Conservation (phyloP, 2,888 invertebrate species). For the Polyommatus icarus region DNA sequence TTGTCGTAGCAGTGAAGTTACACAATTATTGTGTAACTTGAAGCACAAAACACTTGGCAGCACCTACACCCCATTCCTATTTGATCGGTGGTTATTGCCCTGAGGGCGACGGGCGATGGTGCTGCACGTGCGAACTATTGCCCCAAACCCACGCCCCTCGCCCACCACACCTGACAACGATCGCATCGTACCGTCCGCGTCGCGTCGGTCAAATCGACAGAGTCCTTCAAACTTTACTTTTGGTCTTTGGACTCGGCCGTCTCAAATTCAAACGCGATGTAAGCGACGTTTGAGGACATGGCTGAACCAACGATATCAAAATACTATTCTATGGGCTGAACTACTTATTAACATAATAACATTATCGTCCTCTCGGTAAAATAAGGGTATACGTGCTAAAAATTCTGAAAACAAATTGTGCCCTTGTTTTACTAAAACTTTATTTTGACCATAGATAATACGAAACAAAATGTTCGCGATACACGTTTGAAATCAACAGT, state of each 20-base stretch:
- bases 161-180: background rate
- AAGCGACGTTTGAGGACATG: too few species aligned
- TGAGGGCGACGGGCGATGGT: background rate
- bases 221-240: background rate
- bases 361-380: too few species aligned
- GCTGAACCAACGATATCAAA: too few species aligned
- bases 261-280: too few species aligned
- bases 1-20: too few species aligned
- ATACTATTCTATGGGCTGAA: too few species aligned
- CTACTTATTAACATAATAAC: too few species aligned
- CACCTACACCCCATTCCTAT: background rate
- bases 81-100: constrained; percentile 7
- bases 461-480: background rate
- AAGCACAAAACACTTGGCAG: background rate
- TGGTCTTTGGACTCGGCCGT: too few species aligned
- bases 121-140: constrained; percentile 14
- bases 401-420: too few species aligned
- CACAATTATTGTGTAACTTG: background rate
- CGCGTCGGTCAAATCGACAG: background rate
- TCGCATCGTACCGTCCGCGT: background rate
- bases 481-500: background rate
- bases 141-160: background rate
- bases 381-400: too few species aligned
- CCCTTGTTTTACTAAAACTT: background rate
- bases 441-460: background rate